phyloP scores from a whole-genome alignment of 2,113 vertebrate species.

The Petrocephalus microphthalmus region DNA sequence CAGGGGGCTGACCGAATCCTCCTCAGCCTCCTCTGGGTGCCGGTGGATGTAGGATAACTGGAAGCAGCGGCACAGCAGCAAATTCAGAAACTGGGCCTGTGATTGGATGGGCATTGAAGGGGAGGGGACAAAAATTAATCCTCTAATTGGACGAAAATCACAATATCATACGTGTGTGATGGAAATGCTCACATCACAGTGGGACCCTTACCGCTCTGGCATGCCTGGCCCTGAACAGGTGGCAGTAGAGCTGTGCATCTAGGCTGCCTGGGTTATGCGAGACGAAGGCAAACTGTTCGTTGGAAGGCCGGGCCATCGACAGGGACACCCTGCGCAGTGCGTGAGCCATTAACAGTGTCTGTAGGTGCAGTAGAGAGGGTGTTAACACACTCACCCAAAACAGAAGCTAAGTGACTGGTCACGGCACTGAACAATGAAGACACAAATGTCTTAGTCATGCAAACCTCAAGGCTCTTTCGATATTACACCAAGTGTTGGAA shows the following conservation, averaged over 20 bases:
- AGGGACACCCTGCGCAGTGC: conserved; percentile 77
- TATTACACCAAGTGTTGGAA: not conserved
- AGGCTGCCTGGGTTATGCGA: conserved; percentile 76
- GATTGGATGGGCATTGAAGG: not conserved
- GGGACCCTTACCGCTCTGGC: conserved; percentile 54
- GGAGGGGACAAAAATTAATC: not conserved
- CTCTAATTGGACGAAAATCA: not conserved
- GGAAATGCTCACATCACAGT: not conserved
- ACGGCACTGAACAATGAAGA: not conserved
- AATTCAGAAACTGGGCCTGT: conserved; percentile 80
- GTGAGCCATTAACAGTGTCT: conserved; percentile 90
- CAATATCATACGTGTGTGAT: not conserved
- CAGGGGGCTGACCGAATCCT: conserved; percentile 22
- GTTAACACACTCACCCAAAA: not conserved
- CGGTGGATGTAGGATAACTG: conserved; percentile 76
- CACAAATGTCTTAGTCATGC: not conserved
- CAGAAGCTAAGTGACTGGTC: not conserved
- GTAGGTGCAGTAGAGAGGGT: not conserved
- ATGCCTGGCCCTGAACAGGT: conserved; percentile 79
- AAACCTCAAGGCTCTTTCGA: not conserved
- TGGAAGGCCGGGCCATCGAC: conserved; percentile 63
- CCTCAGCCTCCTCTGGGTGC: conserved; percentile 71
- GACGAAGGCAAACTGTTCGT: conserved; percentile 82
- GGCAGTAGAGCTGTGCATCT: conserved; percentile 75
- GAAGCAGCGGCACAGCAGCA: conserved; percentile 89